Evolutionary conservation across 2,797 vertebrate species (phyloP).

Genomic region (Myiothlypis coronata): DNA sequence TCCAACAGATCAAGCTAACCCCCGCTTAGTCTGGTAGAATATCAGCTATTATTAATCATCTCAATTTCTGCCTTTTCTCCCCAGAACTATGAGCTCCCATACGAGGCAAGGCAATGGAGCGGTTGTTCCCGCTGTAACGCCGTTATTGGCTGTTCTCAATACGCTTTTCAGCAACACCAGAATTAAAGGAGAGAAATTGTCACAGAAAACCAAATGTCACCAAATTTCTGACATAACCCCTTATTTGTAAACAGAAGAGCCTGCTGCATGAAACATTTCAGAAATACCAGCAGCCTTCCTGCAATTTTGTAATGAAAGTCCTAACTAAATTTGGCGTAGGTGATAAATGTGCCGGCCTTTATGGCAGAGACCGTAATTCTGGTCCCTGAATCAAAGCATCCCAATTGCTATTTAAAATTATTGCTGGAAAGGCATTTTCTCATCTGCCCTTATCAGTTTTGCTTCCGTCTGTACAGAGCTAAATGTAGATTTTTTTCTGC

Average conservation of each 20-base stretch:
- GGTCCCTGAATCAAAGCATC: conserved; percentile 61
- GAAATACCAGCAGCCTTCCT: conserved; percentile 66
- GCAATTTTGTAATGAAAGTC: conserved; percentile 54
- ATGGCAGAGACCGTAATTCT: conserved; percentile 54
- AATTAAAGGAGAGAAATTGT: conserved; percentile 63
- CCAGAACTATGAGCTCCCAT: neutral
- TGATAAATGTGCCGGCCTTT: conserved; percentile 66
- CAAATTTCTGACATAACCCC: conserved; percentile 72
- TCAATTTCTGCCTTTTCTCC: neutral
- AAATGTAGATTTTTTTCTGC: neutral
- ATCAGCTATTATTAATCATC: neutral
- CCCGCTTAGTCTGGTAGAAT: neutral
- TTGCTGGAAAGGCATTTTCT: conserved; percentile 63
- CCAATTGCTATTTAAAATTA: conserved; percentile 51
- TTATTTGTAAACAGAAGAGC: conserved; percentile 75
- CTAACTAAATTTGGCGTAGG: conserved; percentile 57
- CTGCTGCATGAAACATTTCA: conserved; percentile 51
- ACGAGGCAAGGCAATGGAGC: neutral
- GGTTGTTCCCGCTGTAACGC: neutral
- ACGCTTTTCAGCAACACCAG: neutral
- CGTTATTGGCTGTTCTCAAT: conserved; percentile 10
- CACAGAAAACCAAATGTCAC: conserved; percentile 68
- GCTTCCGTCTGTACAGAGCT: conserved; percentile 19
- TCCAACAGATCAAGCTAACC: neutral
- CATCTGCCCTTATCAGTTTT: conserved; percentile 44